These are phyloP conservation scores for Coboldia fuscipes DNA, from an alignment of 1,140 invertebrate genomes.

Conservation along the genomic window DNA sequence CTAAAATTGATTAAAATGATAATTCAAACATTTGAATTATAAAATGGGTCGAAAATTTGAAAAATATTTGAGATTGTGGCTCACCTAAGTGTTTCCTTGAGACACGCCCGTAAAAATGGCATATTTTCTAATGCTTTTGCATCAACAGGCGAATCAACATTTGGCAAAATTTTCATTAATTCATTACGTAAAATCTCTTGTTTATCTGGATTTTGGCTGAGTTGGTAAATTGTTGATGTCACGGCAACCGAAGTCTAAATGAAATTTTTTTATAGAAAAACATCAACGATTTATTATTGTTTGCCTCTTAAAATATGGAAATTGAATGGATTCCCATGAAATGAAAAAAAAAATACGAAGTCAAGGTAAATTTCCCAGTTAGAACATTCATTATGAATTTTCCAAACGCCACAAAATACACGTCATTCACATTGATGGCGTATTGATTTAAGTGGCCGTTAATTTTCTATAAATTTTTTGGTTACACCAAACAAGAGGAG, in stretches of 20 bases:
- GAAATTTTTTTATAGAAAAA: not conserved
- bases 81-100: constrained; percentile 75
- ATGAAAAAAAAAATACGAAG: not conserved
- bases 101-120: constrained; percentile 63
- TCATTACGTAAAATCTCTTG: constrained; percentile 52
- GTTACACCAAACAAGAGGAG: no score
- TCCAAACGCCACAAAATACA: no score
- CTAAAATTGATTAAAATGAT: constrained; percentile 24
- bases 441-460: no score
- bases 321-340: not conserved
- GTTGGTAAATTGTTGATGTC: constrained; percentile 56
- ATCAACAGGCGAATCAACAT: constrained; percentile 29
- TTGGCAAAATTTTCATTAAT: constrained; percentile 34
- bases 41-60: no score
- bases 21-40: not conserved
- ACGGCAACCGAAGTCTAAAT: constrained; percentile 54
- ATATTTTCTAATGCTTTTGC: constrained; percentile 41
- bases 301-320: no score
- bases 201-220: constrained; percentile 49
- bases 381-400: no score
- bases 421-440: no score
- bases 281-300: no score
- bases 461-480: no score
- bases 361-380: no score
- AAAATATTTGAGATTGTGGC: not conserved